Conservation (phyloP, 2,113 vertebrate species). For the Sceloporus undulatus region DNA sequence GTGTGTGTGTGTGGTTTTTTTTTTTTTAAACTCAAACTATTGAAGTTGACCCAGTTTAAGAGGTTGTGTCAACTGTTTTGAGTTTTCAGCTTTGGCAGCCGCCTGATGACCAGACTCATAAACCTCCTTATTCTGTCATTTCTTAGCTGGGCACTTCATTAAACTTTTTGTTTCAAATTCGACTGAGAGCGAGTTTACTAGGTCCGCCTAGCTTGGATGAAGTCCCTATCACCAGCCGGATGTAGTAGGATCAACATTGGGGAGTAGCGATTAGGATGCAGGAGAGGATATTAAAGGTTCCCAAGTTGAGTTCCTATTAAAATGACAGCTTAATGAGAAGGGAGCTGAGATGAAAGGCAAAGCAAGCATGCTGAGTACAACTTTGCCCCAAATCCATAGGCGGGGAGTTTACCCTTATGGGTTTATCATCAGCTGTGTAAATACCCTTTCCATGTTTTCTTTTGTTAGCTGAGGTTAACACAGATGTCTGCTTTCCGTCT, state of each 20-base stretch:
- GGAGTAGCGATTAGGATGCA: not conserved
- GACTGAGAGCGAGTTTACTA: not conserved
- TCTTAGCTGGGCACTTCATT: not conserved
- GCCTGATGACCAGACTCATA: not conserved
- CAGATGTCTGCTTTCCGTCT: not conserved
- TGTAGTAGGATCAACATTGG: no score
- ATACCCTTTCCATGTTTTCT: not conserved
- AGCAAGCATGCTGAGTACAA: not conserved
- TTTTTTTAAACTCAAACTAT: not conserved
- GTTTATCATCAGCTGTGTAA: not conserved
- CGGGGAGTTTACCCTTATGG: not conserved
- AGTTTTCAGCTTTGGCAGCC: not conserved
- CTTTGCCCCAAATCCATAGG: constrained; percentile 3
- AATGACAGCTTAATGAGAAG: not conserved
- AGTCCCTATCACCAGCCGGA: not conserved
- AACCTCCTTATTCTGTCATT: not conserved
- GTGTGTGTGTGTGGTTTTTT: not conserved
- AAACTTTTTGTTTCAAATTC: not conserved
- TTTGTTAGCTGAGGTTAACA: not conserved
- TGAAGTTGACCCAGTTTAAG: not conserved
- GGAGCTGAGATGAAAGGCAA: not conserved
- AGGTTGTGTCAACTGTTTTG: not conserved
- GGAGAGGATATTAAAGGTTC: not conserved
- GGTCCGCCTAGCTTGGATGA: not conserved
- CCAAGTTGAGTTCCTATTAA: not conserved